Conservation (phyloP, 1,140 invertebrate genomes). For the Aphaenogaster floridana region DNA sequence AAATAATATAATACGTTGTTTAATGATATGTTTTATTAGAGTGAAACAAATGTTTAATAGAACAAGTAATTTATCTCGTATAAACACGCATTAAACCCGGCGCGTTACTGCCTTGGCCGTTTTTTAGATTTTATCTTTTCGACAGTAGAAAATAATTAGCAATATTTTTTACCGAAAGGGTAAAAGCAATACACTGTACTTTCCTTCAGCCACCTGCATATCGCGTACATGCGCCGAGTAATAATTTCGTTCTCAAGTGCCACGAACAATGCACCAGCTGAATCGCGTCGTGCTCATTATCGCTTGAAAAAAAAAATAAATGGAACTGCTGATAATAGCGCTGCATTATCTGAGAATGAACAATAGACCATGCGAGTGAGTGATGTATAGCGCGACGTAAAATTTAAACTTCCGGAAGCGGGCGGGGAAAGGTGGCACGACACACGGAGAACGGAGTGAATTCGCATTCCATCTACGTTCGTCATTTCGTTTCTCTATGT, state of each 20-base stretch:
- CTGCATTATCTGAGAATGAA: constrained; percentile 51
- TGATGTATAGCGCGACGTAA: constrained; percentile 57
- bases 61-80: constrained; percentile 2
- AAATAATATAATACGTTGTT: constrained; percentile 4
- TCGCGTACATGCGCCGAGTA: constrained; percentile 22
- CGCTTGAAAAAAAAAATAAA: constrained; percentile 60
- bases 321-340: constrained; percentile 66
- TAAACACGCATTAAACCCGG: neutral
- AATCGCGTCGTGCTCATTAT: constrained; percentile 64
- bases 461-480: constrained; percentile 70
- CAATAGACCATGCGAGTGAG: constrained; percentile 57
- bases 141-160: constrained; percentile 34
- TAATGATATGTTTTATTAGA: constrained; percentile 6
- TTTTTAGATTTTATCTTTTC: constrained; percentile 3
- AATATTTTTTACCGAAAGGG: constrained; percentile 7
- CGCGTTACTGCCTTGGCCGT: neutral
- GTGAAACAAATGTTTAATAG: constrained; percentile 23
- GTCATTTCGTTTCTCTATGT: constrained; percentile 62
- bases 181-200: constrained; percentile 49
- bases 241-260: constrained; percentile 56
- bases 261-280: constrained; percentile 24
- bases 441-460: constrained; percentile 53
- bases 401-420: constrained; percentile 67
- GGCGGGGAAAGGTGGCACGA: constrained; percentile 5
- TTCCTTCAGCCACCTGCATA: neutral